Percentiles rank a stretch among this genome's conserved stretches.
These are phyloP conservation scores for Nomia melanderi DNA, from an alignment of 1,140 invertebrate genomes.

Conservation along the genomic window DNA sequence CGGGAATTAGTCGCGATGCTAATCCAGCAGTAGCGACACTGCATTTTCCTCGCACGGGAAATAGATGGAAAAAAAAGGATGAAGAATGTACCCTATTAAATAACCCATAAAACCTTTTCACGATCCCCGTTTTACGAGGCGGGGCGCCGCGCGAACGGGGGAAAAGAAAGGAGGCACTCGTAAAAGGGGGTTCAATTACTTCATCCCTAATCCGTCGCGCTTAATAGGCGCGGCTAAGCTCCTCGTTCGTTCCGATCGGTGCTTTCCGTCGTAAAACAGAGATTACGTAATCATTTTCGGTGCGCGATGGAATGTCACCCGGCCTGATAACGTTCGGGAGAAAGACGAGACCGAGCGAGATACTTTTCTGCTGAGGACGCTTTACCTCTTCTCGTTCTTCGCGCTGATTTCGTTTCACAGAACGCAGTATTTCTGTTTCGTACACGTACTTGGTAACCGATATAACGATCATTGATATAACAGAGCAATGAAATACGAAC, in stretches of 20 bases:
- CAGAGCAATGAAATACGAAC: too few species aligned
- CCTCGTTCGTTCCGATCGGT: background rate
- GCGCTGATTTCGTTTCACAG: too few species aligned
- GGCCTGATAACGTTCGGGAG: too few species aligned
- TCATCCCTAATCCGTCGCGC: constrained; percentile 33
- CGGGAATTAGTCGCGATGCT: background rate
- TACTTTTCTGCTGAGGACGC: too few species aligned
- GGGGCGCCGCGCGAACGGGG: background rate
- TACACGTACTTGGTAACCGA: too few species aligned
- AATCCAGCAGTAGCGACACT: background rate
- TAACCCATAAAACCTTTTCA: constrained; percentile 17
- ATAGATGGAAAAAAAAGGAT: background rate
- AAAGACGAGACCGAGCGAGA: too few species aligned
- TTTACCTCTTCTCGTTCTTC: too few species aligned
- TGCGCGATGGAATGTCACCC: too few species aligned
- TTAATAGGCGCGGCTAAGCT: background rate
- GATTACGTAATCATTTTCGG: background rate
- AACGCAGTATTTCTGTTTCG: too few species aligned
- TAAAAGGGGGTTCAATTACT: constrained; percentile 30
- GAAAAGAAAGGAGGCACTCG: background rate
- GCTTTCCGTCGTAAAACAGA: background rate
- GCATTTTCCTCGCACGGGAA: background rate
- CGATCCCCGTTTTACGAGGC: constrained; percentile 31
- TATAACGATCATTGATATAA: too few species aligned
- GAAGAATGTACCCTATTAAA: background rate